Evolutionary conservation across 2,797 vertebrate genomes (phyloP).

Genomic region (Chanos chanos): DNA sequence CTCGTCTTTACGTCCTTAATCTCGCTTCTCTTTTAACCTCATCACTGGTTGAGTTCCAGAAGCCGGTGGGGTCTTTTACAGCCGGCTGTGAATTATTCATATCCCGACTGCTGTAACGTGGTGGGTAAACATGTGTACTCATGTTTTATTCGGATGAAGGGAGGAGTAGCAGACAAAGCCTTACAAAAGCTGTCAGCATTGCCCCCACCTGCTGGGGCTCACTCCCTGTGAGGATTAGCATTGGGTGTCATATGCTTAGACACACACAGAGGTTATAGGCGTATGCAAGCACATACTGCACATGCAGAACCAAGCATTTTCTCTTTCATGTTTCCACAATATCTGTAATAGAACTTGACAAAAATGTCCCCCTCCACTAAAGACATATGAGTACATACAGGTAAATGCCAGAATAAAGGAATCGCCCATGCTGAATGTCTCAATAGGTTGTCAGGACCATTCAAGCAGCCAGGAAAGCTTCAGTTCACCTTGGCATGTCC

Average conservation of each 20-base stretch:
- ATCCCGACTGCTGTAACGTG: constrained; percentile 17
- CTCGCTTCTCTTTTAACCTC: constrained; percentile 7
- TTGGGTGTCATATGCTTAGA: not conserved
- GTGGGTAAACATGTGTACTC: constrained; percentile 40
- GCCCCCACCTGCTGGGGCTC: not conserved
- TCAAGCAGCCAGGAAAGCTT: no score
- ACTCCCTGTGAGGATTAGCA: not conserved
- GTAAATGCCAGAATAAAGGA: no score
- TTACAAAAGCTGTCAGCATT: not conserved
- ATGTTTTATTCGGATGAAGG: constrained; percentile 31
- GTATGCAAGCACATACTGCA: not conserved
- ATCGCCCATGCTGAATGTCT: no score
- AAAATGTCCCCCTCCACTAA: no score
- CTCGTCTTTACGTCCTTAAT: constrained; percentile 13
- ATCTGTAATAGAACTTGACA: no score
- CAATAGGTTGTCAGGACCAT: no score
- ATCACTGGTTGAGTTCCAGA: constrained; percentile 14
- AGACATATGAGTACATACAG: no score
- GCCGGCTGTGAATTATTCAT: constrained; percentile 46
- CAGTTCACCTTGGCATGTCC: no score
- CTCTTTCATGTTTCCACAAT: no score
- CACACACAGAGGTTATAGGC: not conserved
- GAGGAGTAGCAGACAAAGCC: not conserved
- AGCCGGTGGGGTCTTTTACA: constrained; percentile 31
- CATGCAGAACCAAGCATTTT: no score